Evolutionary conservation across 2,797 vertebrate genomes (phyloP), one percentile per base, ranked within the genome.

Genomic region (Phaenicophaeus curvirostris): DNA sequence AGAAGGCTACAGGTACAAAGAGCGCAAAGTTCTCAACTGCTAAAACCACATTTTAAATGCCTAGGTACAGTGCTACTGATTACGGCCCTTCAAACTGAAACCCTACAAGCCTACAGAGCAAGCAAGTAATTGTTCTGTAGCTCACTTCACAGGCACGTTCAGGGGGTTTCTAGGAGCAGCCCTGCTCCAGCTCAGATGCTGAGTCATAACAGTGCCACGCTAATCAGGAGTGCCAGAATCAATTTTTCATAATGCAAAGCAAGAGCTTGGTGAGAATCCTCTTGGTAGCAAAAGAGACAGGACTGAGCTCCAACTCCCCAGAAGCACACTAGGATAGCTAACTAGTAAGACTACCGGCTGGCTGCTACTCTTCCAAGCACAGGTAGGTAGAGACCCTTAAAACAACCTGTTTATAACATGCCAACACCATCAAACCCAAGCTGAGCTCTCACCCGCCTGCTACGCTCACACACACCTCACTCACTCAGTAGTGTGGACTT

Each of bases 151-250:
- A 77, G 46, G 77, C 66, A 87, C 31, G 2, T 72, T 82, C 24
- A 81, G 85, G 91, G 88, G 90, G 79, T 62, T 90, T 90, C 89
- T 91, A 88, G 79, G 91, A 95, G 85, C 67, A 95, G 81, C 58
- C 66, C 59, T 54, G 77, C 86, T 84, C 78, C 88, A 74, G 42
- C 91, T 84, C 59, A 71, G 83, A 72, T 93, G 91, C 93, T 93
- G 94, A 96, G 93, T 94, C 95, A 94, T 67, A 88, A 91, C 83
- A 71, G 77, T 85, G 88, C 78, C 89, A 87, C 9, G 4, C 74
- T 71, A 46, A 91, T 68, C 61, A 71, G 30, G 88, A 92, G 84
- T 23, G 11, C 81, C 75, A 71, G 20, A 90, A 95, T 91, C 91
- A 94, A 90, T 90, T 91, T 90, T 94, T 83, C 65, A 69, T 69